Conservation (phyloP, 2,888 invertebrate genomes). For the Drosophila yooni region DNA sequence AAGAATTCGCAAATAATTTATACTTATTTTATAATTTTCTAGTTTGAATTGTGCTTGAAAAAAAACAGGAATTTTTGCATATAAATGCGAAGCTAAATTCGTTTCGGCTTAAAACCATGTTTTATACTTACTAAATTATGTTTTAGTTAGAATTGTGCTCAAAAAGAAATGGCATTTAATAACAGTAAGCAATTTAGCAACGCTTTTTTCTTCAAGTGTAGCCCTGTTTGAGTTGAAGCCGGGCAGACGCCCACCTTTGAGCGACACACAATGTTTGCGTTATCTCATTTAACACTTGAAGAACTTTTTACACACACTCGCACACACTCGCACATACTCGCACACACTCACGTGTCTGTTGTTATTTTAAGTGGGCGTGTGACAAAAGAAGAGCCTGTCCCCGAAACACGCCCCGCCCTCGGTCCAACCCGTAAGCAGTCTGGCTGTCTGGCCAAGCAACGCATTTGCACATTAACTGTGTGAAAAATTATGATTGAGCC, state of each 20-base stretch:
- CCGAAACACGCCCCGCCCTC: neutral
- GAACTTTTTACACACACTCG: conserved; percentile 62
- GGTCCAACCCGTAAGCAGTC: neutral
- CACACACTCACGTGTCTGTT: conserved; percentile 25
- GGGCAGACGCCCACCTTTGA: conserved; percentile 15
- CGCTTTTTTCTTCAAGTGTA: conserved; percentile 2
- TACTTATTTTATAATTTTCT: neutral
- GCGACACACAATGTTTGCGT: conserved; percentile 62
- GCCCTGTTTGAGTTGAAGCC: neutral
- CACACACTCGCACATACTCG: neutral
- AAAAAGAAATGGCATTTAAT: neutral
- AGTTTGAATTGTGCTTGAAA: neutral
- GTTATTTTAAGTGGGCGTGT: conserved; percentile 30
- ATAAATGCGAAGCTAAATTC: neutral
- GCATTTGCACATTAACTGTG: conserved; percentile 81
- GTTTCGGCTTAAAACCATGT: too few relatives aligned
- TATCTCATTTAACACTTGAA: conserved; percentile 80
- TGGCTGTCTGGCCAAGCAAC: conserved; percentile 29
- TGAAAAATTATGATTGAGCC: conserved; percentile 81
- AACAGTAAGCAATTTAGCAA: neutral
- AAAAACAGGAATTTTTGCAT: neutral
- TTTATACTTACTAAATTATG: rapidly evolving
- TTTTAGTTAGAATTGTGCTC: neutral
- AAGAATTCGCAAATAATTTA: neutral
- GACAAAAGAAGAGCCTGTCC: conserved; percentile 10